Base-by-base conservation (phyloP, 2,113 vertebrate species). In the Pedetes capensis region DNA sequence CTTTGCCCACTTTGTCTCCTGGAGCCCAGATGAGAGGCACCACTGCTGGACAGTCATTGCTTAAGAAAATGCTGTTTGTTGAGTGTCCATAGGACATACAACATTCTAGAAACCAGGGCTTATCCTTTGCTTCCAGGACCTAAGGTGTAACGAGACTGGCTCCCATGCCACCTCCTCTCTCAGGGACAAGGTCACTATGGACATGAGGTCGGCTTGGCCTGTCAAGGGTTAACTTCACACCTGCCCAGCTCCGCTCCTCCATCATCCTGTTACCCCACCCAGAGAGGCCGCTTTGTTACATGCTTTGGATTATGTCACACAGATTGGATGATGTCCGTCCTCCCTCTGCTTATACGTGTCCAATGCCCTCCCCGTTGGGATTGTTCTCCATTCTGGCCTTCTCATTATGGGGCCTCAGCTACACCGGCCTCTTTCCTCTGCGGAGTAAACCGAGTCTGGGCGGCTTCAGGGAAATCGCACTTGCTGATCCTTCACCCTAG, bases 231-330 rank as follows among this genome's bases (percentile, higher is more conserved):
- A 82, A 64, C 29, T 29, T 39, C 63, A 61, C 6, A 12, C 39
- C 74, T 44, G 18, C 57, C 63, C 6, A 25, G 12, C 5, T 32
- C 22, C 14, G 55, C 6, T 75, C 49, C 44, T 82, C 12, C 0
- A 0, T 57, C n/a, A 25, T 0, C 55, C 8, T 4, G 3, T 32
- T 87, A 3, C 78, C 74, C 37, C 18, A 69, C 72, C 72, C 3
- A 17, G n/a, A 22, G 69, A 0, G 1, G 37, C 4, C 14, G 8
- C 10, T 68, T 14, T 27, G 18, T 42, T 14, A 39, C 34, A 29
- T 22, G 13, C 2, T 6, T 0, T 8, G 34, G 53, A 51, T 57
- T 5, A 10, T 0, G 13, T n/a, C 59, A 22, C n/a, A n/a, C n/a
- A n/a, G n/a, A n/a, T n/a, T n/a, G n/a, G n/a, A n/a, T n/a, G n/a